Conservation (phyloP, 2,113 vertebrate species). For the Sclerurus mexicanus region DNA sequence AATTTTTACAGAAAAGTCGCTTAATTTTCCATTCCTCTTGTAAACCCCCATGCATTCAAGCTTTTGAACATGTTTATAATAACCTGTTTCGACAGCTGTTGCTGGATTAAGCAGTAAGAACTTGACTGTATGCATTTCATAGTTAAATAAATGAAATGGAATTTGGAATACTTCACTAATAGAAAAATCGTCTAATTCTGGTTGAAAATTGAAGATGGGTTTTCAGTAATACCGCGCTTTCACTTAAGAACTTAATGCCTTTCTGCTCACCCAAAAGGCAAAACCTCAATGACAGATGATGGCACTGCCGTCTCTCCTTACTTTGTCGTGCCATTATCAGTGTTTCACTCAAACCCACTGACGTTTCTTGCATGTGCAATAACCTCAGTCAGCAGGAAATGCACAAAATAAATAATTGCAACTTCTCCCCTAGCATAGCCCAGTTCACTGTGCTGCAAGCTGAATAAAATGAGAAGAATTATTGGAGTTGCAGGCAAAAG, state of each 20-base stretch:
- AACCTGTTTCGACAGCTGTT: background rate
- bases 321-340: background rate
- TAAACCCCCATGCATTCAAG: background rate
- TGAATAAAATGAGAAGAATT: conserved; percentile 28
- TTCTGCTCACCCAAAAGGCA: conserved; percentile 4
- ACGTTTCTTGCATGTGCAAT: conserved; percentile 3
- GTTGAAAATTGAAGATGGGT: background rate
- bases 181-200: conserved; percentile 1
- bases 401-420: conserved; percentile 55
- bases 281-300: background rate
- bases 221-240: background rate
- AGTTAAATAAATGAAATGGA: background rate
- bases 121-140: background rate
- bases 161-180: background rate
- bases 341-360: conserved; percentile 8
- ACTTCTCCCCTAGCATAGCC: background rate
- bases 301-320: background rate
- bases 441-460: background rate
- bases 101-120: background rate
- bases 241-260: background rate
- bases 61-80: background rate
- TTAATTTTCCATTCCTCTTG: background rate
- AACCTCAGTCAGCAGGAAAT: conserved; percentile 37
- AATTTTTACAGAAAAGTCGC: background rate
- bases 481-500: conserved; percentile 27